phyloP scores from a whole-genome alignment of 2,888 invertebrate genomes.

The Pheosia gnoma region DNA sequence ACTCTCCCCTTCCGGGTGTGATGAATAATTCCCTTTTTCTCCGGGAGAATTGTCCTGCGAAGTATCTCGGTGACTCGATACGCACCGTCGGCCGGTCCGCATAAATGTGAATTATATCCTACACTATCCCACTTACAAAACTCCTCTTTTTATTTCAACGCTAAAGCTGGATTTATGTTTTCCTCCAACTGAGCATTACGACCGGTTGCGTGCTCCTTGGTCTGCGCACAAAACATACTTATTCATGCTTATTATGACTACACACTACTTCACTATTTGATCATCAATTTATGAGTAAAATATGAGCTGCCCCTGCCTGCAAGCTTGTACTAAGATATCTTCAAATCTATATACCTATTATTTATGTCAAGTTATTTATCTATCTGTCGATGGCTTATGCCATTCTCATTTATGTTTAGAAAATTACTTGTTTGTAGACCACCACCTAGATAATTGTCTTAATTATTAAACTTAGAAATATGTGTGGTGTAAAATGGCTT shows the following conservation, averaged over 20 bases:
- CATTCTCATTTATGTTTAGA: too few species aligned
- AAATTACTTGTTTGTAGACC: too few species aligned
- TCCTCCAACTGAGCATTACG: slow-evolving; percentile 64
- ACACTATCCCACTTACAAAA: slow-evolving; percentile 77
- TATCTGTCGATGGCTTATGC: too few species aligned
- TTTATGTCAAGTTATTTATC: too few species aligned
- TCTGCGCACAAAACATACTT: slow-evolving; percentile 41
- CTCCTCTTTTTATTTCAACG: slow-evolving; percentile 77
- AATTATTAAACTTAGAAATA: neutral
- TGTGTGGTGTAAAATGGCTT: neutral
- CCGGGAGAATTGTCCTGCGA: slow-evolving; percentile 80
- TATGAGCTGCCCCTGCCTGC: too few species aligned
- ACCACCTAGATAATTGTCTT: neutral
- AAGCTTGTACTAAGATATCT: too few species aligned
- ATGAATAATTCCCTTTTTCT: slow-evolving; percentile 84
- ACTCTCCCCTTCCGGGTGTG: slow-evolving; percentile 84
- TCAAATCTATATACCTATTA: too few species aligned
- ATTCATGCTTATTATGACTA: slow-evolving; percentile 2
- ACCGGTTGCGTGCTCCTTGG: slow-evolving; percentile 55
- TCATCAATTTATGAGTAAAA: neutral
- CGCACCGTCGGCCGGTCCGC: slow-evolving; percentile 77
- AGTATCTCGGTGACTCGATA: slow-evolving; percentile 79
- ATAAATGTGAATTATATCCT: slow-evolving; percentile 81
- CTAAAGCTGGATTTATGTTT: slow-evolving; percentile 73
- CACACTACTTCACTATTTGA: neutral